These are phyloP conservation scores for Aphaenogaster rudis DNA, from an alignment of 1,140 invertebrate genomes.

Conservation along the genomic window DNA sequence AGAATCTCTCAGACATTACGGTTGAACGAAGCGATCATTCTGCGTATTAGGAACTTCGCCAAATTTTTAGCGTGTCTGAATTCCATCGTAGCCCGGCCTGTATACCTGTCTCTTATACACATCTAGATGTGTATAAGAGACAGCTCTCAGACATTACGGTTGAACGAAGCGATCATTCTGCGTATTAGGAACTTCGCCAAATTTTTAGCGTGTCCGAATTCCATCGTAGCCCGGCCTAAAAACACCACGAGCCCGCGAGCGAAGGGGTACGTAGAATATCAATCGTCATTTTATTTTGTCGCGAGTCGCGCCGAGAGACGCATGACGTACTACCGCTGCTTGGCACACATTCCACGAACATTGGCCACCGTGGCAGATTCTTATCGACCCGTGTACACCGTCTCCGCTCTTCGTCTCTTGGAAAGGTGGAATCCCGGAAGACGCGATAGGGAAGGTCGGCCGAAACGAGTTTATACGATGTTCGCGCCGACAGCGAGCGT, in stretches of 20 bases:
- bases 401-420: constrained; percentile 53
- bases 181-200: neutral
- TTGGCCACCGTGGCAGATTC: constrained; percentile 68
- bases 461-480: constrained; percentile 73
- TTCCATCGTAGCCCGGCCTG: constrained; percentile 19
- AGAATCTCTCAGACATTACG: neutral
- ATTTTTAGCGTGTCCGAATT: constrained; percentile 36
- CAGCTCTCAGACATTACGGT: neutral
- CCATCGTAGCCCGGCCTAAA: constrained; percentile 25
- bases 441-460: constrained; percentile 70
- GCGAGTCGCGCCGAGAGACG: constrained; percentile 60
- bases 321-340: constrained; percentile 57
- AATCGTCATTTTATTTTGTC: constrained; percentile 69
- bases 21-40: neutral
- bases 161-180: neutral
- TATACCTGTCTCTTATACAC: no score
- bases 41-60: neutral
- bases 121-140: no score
- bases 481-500: constrained; percentile 34
- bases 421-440: constrained; percentile 74
- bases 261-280: constrained; percentile 57
- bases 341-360: constrained; percentile 72
- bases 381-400: constrained; percentile 63
- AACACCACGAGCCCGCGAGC: constrained; percentile 20
- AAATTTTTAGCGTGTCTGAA: constrained; percentile 29